Evolutionary conservation across 2,113 vertebrate species (phyloP).

Genomic region (Chrysochloris asiatica): DNA sequence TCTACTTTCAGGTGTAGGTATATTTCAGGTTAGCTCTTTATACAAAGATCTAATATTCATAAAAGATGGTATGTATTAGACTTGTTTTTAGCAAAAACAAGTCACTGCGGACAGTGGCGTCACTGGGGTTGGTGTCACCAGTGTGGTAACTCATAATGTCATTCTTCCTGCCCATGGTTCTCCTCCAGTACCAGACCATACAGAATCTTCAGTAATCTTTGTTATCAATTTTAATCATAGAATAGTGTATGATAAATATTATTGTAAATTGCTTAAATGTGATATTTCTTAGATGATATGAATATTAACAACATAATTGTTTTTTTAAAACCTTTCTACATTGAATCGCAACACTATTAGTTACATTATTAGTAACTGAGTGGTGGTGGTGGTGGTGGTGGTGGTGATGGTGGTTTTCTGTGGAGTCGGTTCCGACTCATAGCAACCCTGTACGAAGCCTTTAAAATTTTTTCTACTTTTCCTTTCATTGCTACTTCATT

Average conservation of each 20-base stretch:
- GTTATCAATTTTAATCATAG: too few species aligned
- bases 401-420: too few species aligned
- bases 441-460: too few species aligned
- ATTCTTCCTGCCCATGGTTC: too few species aligned
- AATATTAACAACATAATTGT: background rate
- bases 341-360: background rate
- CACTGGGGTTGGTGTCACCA: background rate
- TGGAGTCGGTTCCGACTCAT: too few species aligned
- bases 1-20: slow-evolving; percentile 3
- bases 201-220: too few species aligned
- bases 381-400: too few species aligned
- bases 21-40: background rate
- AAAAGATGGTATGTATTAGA: background rate
- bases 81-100: background rate
- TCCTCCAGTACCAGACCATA: background rate
- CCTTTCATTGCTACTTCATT: background rate
- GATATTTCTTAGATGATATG: background rate
- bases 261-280: background rate
- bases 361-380: background rate
- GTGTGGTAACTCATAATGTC: background rate
- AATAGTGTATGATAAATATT: background rate
- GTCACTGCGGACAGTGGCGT: background rate
- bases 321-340: background rate
- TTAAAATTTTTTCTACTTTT: background rate
- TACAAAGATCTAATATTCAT: background rate